phyloP scores from a whole-genome alignment of 2,888 invertebrate genomes.

The Hanleya hanleyi region DNA sequence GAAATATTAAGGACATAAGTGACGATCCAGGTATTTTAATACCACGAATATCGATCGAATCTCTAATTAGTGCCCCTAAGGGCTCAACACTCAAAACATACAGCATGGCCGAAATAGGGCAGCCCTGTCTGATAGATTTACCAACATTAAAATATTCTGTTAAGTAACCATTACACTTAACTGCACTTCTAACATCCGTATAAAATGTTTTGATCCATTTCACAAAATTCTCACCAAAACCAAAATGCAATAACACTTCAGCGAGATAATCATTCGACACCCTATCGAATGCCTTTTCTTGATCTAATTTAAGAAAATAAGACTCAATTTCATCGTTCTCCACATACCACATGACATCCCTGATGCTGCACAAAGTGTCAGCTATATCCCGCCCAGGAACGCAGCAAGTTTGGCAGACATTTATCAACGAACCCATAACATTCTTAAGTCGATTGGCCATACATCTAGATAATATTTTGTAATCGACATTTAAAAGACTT shows the following conservation, averaged over 20 bases:
- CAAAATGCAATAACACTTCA: neutral
- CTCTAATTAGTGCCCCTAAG: neutral
- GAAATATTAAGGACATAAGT: neutral
- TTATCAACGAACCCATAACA: neutral
- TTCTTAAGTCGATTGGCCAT: neutral
- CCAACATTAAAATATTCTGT: neutral
- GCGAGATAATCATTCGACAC: neutral
- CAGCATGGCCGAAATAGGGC: neutral
- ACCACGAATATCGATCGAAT: no score
- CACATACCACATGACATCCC: neutral
- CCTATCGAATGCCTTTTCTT: neutral
- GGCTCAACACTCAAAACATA: neutral
- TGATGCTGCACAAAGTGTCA: neutral
- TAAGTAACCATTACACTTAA: neutral
- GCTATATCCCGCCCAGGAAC: neutral
- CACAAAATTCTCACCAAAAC: neutral
- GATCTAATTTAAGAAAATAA: neutral
- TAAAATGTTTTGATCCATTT: conserved; percentile 1
- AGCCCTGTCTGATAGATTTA: neutral
- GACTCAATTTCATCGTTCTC: neutral
- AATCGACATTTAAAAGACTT: no score
- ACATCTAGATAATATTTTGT: neutral
- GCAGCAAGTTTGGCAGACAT: neutral
- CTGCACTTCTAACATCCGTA: neutral
- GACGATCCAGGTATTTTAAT: no score